Base-by-base conservation (phyloP, 2,113 vertebrate species). In the Alexandromys fortis region DNA sequence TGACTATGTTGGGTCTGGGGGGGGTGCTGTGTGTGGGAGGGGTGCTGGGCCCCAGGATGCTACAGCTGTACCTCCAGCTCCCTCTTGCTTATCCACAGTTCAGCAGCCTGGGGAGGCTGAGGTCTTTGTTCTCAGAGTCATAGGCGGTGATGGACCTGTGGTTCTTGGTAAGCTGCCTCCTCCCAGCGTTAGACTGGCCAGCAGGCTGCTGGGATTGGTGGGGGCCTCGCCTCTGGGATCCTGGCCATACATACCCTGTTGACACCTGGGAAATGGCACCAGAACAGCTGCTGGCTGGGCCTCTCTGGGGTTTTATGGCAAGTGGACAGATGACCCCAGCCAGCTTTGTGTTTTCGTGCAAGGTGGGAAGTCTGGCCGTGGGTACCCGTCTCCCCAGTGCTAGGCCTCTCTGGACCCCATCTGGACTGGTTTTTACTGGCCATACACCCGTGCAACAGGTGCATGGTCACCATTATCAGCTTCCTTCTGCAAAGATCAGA, bases 181-280 rank as follows among this genome's bases (percentile, higher is more conserved):
- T 93, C 96, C 94, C 78, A 70, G 61, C 58, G 63, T 21, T 45
- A 0, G 78, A 47, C 73, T 76, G 22, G 63, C 83, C 63, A 33
- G 61, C 58, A 33, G 38, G 86, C 72, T 14, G 22, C 7, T 17
- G 47, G 58, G 79, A 49, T 65, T 76, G 89, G 78, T 76, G 12
- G 91, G 33, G 21, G 81, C 81, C 65, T 96, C 68, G 33, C 49
- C 47, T 49, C 21, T 8, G 12, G 78, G 68, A 58, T 77, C 10
- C 2, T 12, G 11, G 0, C 45, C n/a, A 63, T 2, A 0, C 6
- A 73, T 61, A 14, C 0, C 63, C 52, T 21, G 14, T 55, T 65
- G 95, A 94, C 91, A 92, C 97, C 95, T 92, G 81, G 95, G 95
- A 94, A 77, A 22, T 1, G 33, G 33, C 24, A 19, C 49, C 1